Base-by-base conservation (phyloP, 1,140 invertebrate species). In the Piezodorus guildinii region DNA sequence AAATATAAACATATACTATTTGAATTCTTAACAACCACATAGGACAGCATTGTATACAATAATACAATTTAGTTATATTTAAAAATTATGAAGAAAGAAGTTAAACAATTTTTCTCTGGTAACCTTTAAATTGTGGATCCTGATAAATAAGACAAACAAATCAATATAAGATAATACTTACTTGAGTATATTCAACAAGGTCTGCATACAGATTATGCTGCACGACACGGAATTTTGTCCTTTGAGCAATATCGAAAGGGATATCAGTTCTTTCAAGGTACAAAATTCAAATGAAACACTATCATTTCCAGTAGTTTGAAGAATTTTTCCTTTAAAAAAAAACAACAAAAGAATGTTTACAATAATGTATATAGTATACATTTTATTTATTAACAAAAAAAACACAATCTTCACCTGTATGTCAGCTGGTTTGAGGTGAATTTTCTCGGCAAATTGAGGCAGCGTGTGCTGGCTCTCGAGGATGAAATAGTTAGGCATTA, bases 231-330 rank as follows among this genome's bases (percentile, higher is more conserved):
- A 87, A 71, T 85, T 82, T 71, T 85, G 79, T 25, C 86, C 85
- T 77, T 96, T 96, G 27, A 97, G 77, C 68, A 97, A 80, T 70
- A 96, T 84, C 66, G 94, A 96, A 43, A 98, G 79, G 46, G 93
- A 94, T 73, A 98, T 97, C 62, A 98, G 81, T 79, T 98, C 96
- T 78, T 98, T 98, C 94, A 98, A 62, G 96, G 96, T 66, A 99
- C 94, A 81, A 96, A 98, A 75, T 96, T 96, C 70, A 99, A 77
- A 75, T 97, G 90, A 77, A 96, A 96, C 16, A 98, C 92, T 65
- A 98, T 87, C 73, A 96, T 97, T 76, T 98, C 95, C 27, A 99
- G 72, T 27, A 98, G 74, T 74, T 96, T 90, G 77, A 97, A 96
- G 73, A 96, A 93, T 74, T 98, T 98, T 71, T 89, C 85, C 82